These are phyloP conservation scores for Erpornis zantholeuca DNA, from an alignment of 2,113 vertebrate species.

Conservation along the genomic window DNA sequence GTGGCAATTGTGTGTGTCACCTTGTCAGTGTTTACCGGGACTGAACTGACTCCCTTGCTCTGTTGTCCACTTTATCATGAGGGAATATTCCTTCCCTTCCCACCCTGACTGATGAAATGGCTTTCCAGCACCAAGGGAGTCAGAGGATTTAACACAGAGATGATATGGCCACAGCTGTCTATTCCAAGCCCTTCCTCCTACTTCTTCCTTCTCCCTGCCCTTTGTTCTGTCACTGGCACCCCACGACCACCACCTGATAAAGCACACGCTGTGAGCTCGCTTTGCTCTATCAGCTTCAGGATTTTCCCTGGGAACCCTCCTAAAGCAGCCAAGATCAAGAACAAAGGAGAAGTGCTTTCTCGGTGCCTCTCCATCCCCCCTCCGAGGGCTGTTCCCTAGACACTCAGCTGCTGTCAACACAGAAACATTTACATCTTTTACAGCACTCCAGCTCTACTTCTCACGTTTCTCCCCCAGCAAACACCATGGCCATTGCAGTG, in stretches of 20 bases:
- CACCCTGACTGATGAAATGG: not conserved
- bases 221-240: constrained; percentile 19
- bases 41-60: not conserved
- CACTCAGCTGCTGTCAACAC: constrained; percentile 74
- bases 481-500: not conserved
- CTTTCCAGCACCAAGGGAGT: not conserved
- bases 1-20: not conserved
- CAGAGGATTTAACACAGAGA: constrained; percentile 43
- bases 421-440: constrained; percentile 84
- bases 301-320: constrained; percentile 33
- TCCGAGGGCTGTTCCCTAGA: constrained; percentile 75
- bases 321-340: constrained; percentile 75
- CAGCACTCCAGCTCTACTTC: constrained; percentile 30
- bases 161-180: constrained; percentile 49
- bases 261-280: constrained; percentile 58
- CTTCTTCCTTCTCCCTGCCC: not conserved
- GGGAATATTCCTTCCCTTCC: not conserved
- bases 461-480: constrained; percentile 36
- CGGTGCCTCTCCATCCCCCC: constrained; percentile 50
- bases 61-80: not conserved
- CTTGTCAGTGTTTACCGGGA: not conserved
- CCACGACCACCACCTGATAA: not conserved
- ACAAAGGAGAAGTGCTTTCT: constrained; percentile 70
- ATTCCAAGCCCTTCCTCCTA: constrained; percentile 42
- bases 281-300: constrained; percentile 3